Evolutionary conservation across 2,888 invertebrate species (phyloP).

Genomic region (Eupithecia dodoneata): DNA sequence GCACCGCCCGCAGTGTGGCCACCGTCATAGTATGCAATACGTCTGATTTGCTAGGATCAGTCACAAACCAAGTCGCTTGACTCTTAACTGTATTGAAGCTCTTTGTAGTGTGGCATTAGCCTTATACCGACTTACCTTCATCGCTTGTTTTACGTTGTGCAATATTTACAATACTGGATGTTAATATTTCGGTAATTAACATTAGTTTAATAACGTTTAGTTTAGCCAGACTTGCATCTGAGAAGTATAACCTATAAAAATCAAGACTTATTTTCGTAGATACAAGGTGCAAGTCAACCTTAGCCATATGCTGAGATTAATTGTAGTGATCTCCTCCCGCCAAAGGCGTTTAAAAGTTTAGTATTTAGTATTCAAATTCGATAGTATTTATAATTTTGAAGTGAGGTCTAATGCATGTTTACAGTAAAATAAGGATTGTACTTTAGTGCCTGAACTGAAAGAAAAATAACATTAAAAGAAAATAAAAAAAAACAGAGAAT

Average conservation of each 20-base stretch:
- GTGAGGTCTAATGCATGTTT: conserved; percentile 71
- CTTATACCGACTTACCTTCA: neutral
- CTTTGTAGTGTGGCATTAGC: too few species aligned
- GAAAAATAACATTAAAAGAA: conserved; percentile 58
- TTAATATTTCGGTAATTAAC: conserved; percentile 35
- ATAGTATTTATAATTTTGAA: conserved; percentile 44
- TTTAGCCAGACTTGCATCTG: conserved; percentile 27
- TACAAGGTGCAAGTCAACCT: conserved; percentile 18
- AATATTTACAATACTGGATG: conserved; percentile 35
- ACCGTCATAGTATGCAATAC: too few species aligned
- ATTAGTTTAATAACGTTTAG: conserved; percentile 25
- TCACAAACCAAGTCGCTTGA: too few species aligned
- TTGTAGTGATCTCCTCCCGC: conserved; percentile 66
- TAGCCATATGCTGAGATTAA: conserved; percentile 65
- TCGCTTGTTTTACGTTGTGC: conserved; percentile 32
- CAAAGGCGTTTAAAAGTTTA: conserved; percentile 63
- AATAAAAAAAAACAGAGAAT: conserved; percentile 73
- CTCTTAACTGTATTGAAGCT: too few species aligned
- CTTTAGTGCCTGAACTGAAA: conserved; percentile 76
- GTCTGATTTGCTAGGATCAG: too few species aligned
- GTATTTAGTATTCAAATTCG: conserved; percentile 54
- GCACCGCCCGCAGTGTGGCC: too few species aligned
- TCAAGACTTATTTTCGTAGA: conserved; percentile 5
- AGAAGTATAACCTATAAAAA: neutral
- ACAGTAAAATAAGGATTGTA: conserved; percentile 61